Base-by-base conservation (phyloP, 2,797 vertebrate species). In the Lithobates pipiens region DNA sequence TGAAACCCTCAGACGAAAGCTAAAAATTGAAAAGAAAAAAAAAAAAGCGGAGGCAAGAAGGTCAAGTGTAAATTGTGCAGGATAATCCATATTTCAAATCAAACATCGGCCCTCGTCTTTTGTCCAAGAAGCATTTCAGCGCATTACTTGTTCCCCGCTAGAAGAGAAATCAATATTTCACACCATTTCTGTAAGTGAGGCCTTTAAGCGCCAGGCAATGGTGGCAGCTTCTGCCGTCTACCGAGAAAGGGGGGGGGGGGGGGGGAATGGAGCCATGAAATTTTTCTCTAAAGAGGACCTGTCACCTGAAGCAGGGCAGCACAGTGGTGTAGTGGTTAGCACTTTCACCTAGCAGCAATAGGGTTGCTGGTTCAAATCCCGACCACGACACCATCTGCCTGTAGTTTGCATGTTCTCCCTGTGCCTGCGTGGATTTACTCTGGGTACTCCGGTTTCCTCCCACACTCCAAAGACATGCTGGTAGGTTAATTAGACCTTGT, bases 81-180 rank as follows among this genome's bases (percentile, higher is more conserved):
- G 75, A 86, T 63, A 72, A 86, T 82, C 75, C 68, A 86, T 86
- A 82, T 82, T 86, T 86, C 79, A 82, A 23, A 77, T 79, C 77
- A 86, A 77, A 78, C 79, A 77, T 61, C 54, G 36, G 54, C 76
- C 79, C 75, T 46, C 85, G 61, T 63, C 50, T 65, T 67, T 67
- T 42, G 67, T 77, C 75, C 61, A 57, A 46, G 68, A 67, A 44
- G 42, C 68, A 54, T 36, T 78, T 63, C 74, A 77, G 74, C 67
- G 39, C 50, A 73, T 86, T 82, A 74, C 75, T 74, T 68, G 25
- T 44, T 82, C 67, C 25, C 72, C 44, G 39, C 25, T 18, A 72
- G 69, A 4, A 9, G 39, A 29, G n/a, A 44, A 83, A 86, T 86
- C 76, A 23, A 86, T 86, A 78, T 29, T 39, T 65, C 42, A 29